These are phyloP conservation scores for Laticauda colubrina DNA, from an alignment of 2,113 vertebrate species.

Conservation along the genomic window DNA sequence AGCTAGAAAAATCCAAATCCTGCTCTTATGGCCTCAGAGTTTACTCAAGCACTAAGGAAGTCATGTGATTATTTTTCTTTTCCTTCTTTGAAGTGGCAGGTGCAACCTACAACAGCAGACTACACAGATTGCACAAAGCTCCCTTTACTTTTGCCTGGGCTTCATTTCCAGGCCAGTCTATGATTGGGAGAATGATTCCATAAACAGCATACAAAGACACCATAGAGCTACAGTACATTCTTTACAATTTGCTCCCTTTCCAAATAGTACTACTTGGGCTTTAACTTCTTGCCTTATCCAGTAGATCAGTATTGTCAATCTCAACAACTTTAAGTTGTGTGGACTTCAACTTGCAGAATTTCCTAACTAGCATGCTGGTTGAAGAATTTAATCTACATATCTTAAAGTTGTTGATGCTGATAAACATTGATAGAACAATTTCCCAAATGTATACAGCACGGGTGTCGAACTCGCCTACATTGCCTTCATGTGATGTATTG, in stretches of 20 bases:
- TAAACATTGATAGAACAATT: background rate
- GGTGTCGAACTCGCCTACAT: too few species aligned
- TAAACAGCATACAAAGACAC: background rate
- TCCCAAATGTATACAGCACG: background rate
- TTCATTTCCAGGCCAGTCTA: background rate
- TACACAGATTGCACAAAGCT: background rate
- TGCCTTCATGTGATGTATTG: too few species aligned
- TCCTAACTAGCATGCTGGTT: background rate
- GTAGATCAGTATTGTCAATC: background rate
- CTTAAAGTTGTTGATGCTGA: background rate
- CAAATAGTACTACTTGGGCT: background rate
- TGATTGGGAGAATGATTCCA: background rate
- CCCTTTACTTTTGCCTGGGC: background rate
- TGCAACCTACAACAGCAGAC: background rate
- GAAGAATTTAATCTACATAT: background rate
- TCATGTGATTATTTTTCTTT: background rate
- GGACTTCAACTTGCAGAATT: background rate
- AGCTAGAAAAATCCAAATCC: background rate
- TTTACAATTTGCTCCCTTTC: background rate
- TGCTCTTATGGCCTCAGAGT: background rate
- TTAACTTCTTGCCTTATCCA: background rate
- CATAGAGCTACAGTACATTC: background rate
- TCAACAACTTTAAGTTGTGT: background rate
- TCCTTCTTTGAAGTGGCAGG: background rate
- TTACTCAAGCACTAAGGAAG: background rate